These are phyloP conservation scores for Saccopteryx leptura DNA, from an alignment of 2,113 vertebrate genomes.

Conservation along the genomic window DNA sequence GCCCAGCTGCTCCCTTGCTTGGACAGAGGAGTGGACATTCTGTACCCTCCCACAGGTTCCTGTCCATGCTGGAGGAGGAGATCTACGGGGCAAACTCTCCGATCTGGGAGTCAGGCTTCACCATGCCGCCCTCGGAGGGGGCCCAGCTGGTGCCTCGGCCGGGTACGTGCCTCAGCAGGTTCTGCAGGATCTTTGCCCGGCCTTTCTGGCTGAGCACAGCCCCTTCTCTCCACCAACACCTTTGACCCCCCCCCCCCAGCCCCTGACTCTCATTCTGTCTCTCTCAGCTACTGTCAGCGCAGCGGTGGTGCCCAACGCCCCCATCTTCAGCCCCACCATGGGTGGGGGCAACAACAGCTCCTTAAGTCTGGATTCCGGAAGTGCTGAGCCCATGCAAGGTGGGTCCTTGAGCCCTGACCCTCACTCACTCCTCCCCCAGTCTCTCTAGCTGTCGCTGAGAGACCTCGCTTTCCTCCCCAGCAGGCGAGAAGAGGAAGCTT, in stretches of 20 bases:
- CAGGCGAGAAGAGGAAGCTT: conserved; percentile 98
- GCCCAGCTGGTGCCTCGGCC: conserved; percentile 95
- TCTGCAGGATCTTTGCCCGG: background rate
- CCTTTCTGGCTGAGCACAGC: background rate
- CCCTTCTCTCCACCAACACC: background rate
- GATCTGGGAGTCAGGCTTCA: conserved; percentile 99
- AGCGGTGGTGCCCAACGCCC: conserved; percentile 90
- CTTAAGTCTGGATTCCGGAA: conserved; percentile 88
- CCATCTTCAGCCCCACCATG: conserved; percentile 93
- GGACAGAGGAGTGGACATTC: background rate
- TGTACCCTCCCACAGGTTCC: conserved; percentile 90
- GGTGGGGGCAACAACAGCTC: conserved; percentile 90
- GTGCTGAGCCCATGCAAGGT: conserved; percentile 94
- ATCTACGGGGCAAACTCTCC: conserved; percentile 98
- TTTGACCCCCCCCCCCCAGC: fast-evolving
- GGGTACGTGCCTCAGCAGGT: conserved; percentile 86
- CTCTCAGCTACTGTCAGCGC: conserved; percentile 91
- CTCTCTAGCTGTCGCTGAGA: background rate
- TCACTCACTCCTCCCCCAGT: no score
- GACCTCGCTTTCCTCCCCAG: conserved; percentile 38
- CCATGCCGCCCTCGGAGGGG: conserved; percentile 94
- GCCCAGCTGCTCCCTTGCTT: background rate
- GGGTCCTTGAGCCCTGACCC: background rate
- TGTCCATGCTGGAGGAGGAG: conserved; percentile 99
- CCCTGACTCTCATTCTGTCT: background rate